Base-by-base conservation (phyloP, 2,797 vertebrate genomes). In the Yasuhikotakia modesta region DNA sequence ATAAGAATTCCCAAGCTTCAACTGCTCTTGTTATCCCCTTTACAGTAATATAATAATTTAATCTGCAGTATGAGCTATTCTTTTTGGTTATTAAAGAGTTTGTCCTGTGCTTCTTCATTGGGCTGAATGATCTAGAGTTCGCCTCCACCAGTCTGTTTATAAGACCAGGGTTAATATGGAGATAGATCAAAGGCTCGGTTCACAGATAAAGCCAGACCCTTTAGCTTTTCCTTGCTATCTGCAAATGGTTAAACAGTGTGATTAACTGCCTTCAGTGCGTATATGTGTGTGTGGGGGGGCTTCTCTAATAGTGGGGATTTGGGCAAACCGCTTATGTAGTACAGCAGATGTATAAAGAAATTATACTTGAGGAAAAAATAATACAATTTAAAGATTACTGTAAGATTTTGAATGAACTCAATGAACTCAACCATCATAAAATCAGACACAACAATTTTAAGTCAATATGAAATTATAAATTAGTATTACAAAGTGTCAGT, bases 151-250 rank as follows among this genome's bases (percentile, higher is more conserved):
- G 45, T 65, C 83, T 69, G 79, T 71, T 82, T 89, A 85, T 89
- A 85, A 88, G 79, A 86, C 73, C 10, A 2, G 82, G 86, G 88
- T 90, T 90, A 91, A 93, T 92, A 90, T 91, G 72, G 22, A 82
- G 87, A 75, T 83, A 86, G 90, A 91, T 92, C 89, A 91, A 90
- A 91, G 89, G 91, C 88, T 91, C 90, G 88, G 85, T 85, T 88
- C 83, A 81, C 79, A 90, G 91, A 93, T 92, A 92, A 92, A 89
- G 87, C 86, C 85, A 50, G 60, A 84, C 87, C 88, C 84, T 82
- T 79, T 71, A 90, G 87, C 81, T 85, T 85, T 82, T 82, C 81
- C 81, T 83, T 82, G 78, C 32, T 87, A 86, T 89, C 91, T 91
- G 88, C 87, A 84, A 91, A 91, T 91, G 86, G 91, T 92, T 92